These are phyloP conservation scores for Hemicordylus capensis DNA, from an alignment of 2,113 vertebrate genomes.

Conservation along the genomic window DNA sequence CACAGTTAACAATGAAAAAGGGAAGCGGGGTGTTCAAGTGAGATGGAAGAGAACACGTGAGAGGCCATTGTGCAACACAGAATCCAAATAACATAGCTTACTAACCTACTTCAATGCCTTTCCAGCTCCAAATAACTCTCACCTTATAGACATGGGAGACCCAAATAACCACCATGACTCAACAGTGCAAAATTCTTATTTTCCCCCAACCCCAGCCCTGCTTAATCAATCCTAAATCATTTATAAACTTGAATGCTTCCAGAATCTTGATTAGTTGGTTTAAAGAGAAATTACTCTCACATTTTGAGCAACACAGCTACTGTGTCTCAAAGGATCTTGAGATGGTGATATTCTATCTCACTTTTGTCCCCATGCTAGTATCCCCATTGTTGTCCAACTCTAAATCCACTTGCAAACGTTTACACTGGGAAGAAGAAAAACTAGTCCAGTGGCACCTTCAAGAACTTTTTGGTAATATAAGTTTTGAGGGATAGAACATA, in stretches of 20 bases:
- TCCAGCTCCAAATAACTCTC: background rate
- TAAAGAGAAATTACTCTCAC: background rate
- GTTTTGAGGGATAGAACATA: background rate
- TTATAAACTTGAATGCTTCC: background rate
- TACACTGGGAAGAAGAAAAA: background rate
- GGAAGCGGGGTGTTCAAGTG: background rate
- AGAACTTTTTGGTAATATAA: background rate
- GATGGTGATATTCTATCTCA: background rate
- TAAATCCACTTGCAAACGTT: too few species aligned
- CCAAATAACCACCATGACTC: background rate
- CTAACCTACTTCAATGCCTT: background rate
- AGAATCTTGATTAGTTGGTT: background rate
- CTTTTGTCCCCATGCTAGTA: too few species aligned
- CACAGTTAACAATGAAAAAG: background rate
- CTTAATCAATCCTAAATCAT: background rate
- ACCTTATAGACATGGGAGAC: background rate
- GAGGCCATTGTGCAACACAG: too few species aligned
- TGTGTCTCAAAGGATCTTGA: background rate
- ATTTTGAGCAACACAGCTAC: background rate
- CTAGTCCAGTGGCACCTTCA: background rate
- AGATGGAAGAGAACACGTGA: background rate
- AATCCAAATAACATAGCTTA: too few species aligned
- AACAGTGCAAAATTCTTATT: too few species aligned
- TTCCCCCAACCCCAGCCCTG: background rate
- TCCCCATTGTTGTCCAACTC: too few species aligned